A percentile compares a stretch with the other conserved stretches of the same genome.
These are phyloP conservation scores for Clinocottus analis DNA, from an alignment of 2,113 vertebrate species.

Conservation along the genomic window DNA sequence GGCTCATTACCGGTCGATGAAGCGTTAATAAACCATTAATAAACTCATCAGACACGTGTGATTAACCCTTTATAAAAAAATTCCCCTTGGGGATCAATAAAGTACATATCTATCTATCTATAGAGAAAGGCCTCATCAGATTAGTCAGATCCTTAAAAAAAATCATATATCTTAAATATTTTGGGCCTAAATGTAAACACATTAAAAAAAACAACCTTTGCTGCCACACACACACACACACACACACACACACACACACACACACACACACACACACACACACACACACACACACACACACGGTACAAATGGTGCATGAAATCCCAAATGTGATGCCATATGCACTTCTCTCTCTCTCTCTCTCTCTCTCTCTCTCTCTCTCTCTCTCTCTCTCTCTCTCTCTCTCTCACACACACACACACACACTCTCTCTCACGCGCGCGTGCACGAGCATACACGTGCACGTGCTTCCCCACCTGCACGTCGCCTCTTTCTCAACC, in stretches of 20 bases:
- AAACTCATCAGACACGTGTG: not conserved
- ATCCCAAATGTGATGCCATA: conserved; percentile 58
- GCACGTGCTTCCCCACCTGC: not conserved
- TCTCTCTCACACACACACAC: too few relatives aligned
- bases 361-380: not conserved
- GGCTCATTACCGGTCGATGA: not conserved
- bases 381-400: not conserved
- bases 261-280: conserved; percentile 11
- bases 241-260: conserved; percentile 21
- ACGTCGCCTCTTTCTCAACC: not conserved
- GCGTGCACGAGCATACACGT: not conserved
- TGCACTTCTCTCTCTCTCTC: conserved; percentile 32
- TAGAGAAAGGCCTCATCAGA: not conserved
- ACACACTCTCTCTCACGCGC: not conserved
- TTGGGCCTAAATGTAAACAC: not conserved
- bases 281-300: conserved; percentile 19
- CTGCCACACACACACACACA: not conserved
- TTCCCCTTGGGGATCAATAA: too few relatives aligned
- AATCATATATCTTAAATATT: not conserved
- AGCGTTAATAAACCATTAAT: not conserved
- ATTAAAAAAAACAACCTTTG: too few relatives aligned
- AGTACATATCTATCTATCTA: too few relatives aligned
- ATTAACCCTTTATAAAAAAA: not conserved
- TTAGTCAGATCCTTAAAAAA: not conserved
- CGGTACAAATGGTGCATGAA: conserved; percentile 73